Base-by-base conservation (phyloP, 2,113 vertebrate genomes). In the Mugil cephalus region DNA sequence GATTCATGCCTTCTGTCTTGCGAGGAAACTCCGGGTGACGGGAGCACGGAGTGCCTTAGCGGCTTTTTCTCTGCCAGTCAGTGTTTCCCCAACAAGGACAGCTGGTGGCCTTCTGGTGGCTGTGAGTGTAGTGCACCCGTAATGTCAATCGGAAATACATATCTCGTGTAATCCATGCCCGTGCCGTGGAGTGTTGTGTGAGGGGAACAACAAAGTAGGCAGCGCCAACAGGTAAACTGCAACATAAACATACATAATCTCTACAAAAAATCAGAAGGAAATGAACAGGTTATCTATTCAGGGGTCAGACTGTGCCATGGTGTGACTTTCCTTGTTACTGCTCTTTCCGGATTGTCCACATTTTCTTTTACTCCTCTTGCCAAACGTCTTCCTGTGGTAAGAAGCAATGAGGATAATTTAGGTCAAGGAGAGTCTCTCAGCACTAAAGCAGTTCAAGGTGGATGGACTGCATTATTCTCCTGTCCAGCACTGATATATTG, bases 51-150 rank as follows among this genome's bases (percentile, higher is more conserved):
- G 58, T 73, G 79, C 61, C 36, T 82, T 85, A 72, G 76, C 84
- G 80, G 77, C 65, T 58, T 48, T 24, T 10, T 45, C 43, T 3
- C 63, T 67, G 75, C 66, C 77, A 70, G 62, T 1, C 60, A 36
- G 9, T 88, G 76, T 88, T 88, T 82, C 36, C 47, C 77, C 74
- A 84, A 87, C 81, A 85, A 61, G 70, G 52, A 55, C 83, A 84
- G 77, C 69, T 82, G 61, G 77, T 71, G 21, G 59, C 82, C 48
- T 15, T 75, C 65, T 89, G 80, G 61, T 61, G 18, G 45, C 56
- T 39, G 13, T 18, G 63, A 59, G 43, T 38, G 15, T 68, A 61
- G 55, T 63, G n/a, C 24, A 50, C 36, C 73, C 64, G 42, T 45
- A 10, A 45, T 76, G 52, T 78, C 42, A 72, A 21, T 24, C 39